phyloP scores from a whole-genome alignment of 2,113 vertebrate species.

The Petroica traversi region DNA sequence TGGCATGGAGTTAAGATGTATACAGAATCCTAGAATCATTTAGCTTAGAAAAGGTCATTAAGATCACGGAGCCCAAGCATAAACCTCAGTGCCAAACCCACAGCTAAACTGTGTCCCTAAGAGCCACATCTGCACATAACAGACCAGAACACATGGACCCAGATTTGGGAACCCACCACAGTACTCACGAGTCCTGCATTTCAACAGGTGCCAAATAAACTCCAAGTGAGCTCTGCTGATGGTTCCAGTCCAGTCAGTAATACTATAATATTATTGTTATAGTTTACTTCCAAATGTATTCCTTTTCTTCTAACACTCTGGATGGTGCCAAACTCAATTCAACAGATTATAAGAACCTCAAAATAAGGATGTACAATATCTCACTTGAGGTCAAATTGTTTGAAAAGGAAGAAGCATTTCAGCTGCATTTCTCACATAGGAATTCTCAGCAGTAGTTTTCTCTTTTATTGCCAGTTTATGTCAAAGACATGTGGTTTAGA shows the following conservation, averaged over 20 bases:
- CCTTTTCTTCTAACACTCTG: background rate
- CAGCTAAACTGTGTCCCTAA: background rate
- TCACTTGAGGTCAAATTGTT: slow-evolving; percentile 20
- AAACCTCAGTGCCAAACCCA: background rate
- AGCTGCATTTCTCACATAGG: slow-evolving; percentile 2
- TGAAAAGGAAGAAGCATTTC: background rate
- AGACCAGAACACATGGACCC: background rate
- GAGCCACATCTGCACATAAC: accelerated
- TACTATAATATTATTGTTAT: background rate
- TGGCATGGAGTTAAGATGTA: accelerated
- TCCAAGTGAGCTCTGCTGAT: background rate
- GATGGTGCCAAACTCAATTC: background rate
- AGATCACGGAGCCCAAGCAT: background rate
- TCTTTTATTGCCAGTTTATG: slow-evolving; percentile 42
- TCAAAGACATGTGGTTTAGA: slow-evolving; percentile 33
- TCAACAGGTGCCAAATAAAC: background rate
- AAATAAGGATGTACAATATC: background rate
- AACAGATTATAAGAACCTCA: background rate
- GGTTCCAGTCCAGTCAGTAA: background rate
- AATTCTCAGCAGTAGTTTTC: slow-evolving; percentile 10
- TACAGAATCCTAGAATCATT: background rate
- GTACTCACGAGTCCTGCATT: accelerated
- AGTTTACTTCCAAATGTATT: background rate
- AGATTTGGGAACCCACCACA: no score
- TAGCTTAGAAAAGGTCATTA: background rate